phyloP scores from a whole-genome alignment of 2,113 vertebrate genomes.

The Tichodroma muraria region DNA sequence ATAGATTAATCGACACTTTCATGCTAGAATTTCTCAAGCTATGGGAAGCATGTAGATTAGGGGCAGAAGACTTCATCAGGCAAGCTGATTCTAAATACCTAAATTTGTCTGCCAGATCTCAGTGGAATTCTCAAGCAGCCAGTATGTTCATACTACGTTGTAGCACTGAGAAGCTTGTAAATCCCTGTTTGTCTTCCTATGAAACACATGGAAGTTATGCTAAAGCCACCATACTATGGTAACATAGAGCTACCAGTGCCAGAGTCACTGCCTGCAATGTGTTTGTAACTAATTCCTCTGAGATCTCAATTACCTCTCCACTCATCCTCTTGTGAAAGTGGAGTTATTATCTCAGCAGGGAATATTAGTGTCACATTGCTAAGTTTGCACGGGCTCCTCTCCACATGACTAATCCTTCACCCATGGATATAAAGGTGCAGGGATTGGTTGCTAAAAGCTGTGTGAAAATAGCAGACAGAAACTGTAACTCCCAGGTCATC shows the following conservation, averaged over 20 bases:
- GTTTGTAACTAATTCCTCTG: conserved; percentile 11
- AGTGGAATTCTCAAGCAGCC: background rate
- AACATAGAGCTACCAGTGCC: background rate
- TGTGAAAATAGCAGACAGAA: background rate
- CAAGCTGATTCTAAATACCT: background rate
- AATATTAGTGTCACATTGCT: background rate
- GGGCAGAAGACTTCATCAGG: background rate
- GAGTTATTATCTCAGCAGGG: conserved; percentile 27
- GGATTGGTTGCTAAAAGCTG: background rate
- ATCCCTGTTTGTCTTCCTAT: background rate
- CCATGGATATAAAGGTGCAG: background rate
- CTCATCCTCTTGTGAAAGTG: background rate
- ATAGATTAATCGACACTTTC: background rate
- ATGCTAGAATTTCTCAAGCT: background rate
- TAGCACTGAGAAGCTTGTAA: background rate
- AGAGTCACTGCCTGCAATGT: background rate
- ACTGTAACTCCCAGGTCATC: background rate
- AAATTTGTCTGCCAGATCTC: background rate
- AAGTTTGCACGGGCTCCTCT: background rate
- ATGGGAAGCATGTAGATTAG: background rate
- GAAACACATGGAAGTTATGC: background rate
- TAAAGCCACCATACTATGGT: background rate
- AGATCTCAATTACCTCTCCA: conserved; percentile 35
- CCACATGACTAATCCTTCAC: conserved; percentile 26
- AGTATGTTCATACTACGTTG: background rate